phyloP scores from a whole-genome alignment of 1,140 invertebrate genomes.

The Palaemon carinicauda region DNA sequence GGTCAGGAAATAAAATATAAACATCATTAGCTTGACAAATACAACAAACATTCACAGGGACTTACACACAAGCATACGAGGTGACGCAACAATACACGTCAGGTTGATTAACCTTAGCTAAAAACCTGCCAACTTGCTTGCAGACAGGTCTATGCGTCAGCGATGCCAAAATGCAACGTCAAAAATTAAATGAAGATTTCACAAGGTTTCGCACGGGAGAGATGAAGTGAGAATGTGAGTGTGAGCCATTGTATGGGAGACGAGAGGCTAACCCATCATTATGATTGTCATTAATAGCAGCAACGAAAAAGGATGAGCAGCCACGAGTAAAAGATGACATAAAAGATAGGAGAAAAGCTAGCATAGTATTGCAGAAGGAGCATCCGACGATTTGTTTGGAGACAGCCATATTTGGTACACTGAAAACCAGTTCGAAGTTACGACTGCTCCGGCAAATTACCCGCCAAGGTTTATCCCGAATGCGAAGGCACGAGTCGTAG shows the following conservation, averaged over 20 bases:
- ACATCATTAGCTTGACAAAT: neutral
- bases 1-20: too few species aligned
- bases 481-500: neutral
- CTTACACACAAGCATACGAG: neutral
- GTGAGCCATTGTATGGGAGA: neutral
- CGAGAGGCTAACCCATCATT: too few species aligned
- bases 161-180: neutral
- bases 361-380: slow-evolving; percentile 7
- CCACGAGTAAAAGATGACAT: neutral
- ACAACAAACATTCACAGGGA: neutral
- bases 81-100: neutral
- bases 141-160: neutral
- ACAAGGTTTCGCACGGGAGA: neutral
- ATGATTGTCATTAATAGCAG: too few species aligned
- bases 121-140: neutral
- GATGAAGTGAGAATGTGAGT: neutral
- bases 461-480: neutral
- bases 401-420: slow-evolving; percentile 30
- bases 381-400: slow-evolving; percentile 18
- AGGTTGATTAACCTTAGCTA: too few species aligned
- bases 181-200: too few species aligned
- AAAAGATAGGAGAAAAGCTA: slow-evolving; percentile 1
- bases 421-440: slow-evolving; percentile 10
- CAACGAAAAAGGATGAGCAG: neutral
- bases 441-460: neutral